Evolutionary conservation across 2,888 invertebrate species (phyloP).

Genomic region (Acanthosepion esculentum): DNA sequence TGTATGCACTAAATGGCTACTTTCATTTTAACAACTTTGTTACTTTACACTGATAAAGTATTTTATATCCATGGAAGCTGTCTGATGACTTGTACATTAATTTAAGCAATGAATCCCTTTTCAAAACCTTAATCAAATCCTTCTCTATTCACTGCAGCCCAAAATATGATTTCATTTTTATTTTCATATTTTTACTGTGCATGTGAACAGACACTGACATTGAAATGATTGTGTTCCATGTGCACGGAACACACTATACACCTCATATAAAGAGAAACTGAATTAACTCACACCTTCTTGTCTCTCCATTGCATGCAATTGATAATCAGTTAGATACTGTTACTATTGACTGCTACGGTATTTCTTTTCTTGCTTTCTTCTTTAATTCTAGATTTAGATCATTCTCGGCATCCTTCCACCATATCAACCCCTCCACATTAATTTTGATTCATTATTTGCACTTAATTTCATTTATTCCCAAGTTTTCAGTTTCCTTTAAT

Average conservation of each 20-base stretch:
- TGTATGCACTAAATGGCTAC: not conserved
- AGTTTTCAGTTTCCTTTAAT: not conserved
- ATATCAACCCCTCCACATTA: not conserved
- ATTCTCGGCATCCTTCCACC: not conserved
- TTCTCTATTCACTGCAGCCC: not conserved
- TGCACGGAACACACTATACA: not conserved
- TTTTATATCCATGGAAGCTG: not conserved
- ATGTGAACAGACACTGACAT: not conserved
- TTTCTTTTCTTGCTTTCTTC: not conserved
- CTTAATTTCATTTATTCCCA: not conserved
- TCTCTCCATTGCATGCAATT: conserved; percentile 33
- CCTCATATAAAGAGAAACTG: not conserved
- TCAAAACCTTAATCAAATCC: not conserved
- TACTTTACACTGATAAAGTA: not conserved
- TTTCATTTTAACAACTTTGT: not conserved
- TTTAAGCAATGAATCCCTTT: not conserved
- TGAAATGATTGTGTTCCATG: not conserved
- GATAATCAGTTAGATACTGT: not conserved
- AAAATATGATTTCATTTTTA: not conserved
- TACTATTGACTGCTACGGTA: not conserved
- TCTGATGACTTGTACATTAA: not conserved
- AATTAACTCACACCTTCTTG: not conserved
- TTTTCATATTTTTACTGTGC: not conserved
- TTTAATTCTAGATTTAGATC: not conserved
- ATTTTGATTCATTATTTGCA: not conserved